Evolutionary conservation across 1,140 invertebrate species (phyloP), one percentile per base, ranked within the genome.

Genomic region (Magallana angulata): DNA sequence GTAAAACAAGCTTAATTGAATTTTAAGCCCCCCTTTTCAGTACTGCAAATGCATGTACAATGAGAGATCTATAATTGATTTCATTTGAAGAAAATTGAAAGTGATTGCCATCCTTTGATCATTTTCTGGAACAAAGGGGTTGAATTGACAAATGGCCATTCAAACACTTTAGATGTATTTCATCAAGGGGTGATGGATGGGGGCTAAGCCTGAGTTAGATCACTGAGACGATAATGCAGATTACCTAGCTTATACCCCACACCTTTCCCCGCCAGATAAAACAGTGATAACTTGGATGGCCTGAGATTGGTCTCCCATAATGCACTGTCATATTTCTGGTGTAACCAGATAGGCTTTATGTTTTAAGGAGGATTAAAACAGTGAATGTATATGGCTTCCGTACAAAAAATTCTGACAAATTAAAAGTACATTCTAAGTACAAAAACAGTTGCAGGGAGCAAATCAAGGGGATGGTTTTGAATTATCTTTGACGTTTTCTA

Each of bases 281-380:
- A 24, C 60, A 30, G 24, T 76, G 68, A 36, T 76, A 30, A 76
- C 24, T 76, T 12, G 4, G 68, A 76, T 76, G 11, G 68, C 68
- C 68, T 12, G 8, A 36, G 68, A 76, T 36, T 76, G 68, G 24
- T 76, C 68, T 76, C 68, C 12, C 68, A 36, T 24, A 76, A 76
- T 76, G 24, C 68, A 30, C 68, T 76, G 68, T 76, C 68, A 76
- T 76, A 30, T 76, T 76, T 18, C 36, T 12, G 30, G 68, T 48
- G 68, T 76, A 76, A 76, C 24, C 11, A 76, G 68, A 76, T 76
- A 76, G 36, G 68, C 24, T 76, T 76, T 76, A 76, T 76, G 68
- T 76, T 76, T 76, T 36, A 6, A 11, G 7, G 68, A 30, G 9
- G 68, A 30, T 76, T 76, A 76, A 76, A 64, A 64, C 18, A 18